Percentiles rank a stretch among this genome's conserved stretches.
These are phyloP conservation scores for Tachysurus fulvidraco DNA, from an alignment of 2,113 vertebrate genomes.

Conservation along the genomic window DNA sequence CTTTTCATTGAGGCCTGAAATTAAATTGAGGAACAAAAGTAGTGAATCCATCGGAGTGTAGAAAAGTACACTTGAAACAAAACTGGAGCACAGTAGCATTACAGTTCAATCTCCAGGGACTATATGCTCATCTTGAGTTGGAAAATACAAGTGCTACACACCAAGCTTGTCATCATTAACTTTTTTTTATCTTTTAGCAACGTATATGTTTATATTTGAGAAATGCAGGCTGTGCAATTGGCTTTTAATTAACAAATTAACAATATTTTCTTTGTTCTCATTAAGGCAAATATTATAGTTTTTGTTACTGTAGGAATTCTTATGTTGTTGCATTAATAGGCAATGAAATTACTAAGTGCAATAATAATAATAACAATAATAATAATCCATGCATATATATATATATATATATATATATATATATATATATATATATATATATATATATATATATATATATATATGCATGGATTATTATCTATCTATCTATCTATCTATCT, in stretches of 20 bases:
- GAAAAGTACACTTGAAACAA: constrained; percentile 35
- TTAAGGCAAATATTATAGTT: no score
- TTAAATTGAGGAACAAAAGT: constrained; percentile 62
- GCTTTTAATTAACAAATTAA: no score
- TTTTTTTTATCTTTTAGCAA: background rate
- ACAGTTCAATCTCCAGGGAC: constrained; percentile 32
- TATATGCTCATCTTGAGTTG: constrained; percentile 19
- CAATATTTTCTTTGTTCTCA: no score
- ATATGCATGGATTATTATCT: no score
- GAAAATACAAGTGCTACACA: constrained; percentile 5
- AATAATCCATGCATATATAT: no score
- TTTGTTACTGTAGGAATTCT: no score
- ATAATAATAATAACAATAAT: no score
- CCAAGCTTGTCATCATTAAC: background rate
- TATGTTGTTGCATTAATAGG: background rate
- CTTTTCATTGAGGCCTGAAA: constrained; percentile 65
- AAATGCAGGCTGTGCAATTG: background rate
- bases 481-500: background rate
- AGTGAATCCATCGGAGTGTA: constrained; percentile 34
- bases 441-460: no score
- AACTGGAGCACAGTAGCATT: constrained; percentile 30
- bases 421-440: no score
- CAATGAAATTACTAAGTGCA: no score
- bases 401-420: no score
- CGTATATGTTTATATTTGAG: background rate